Evolutionary conservation across 2,113 vertebrate genomes (phyloP).

Genomic region (Xiphorhynchus elegans): DNA sequence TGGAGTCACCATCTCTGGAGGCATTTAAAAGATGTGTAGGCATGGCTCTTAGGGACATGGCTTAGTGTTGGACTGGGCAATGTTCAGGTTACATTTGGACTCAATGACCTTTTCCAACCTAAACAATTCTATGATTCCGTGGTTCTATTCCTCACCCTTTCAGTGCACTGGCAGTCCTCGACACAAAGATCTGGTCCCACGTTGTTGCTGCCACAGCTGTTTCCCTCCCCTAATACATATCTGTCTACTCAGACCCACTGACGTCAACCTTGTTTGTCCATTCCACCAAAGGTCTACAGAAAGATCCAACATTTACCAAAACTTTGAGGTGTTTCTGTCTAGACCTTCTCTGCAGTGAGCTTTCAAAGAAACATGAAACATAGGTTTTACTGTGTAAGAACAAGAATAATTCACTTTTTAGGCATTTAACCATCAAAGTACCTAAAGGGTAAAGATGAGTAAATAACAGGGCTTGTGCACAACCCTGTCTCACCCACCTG

Average conservation of each 20-base stretch:
- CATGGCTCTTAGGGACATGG: not conserved
- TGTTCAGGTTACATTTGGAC: not conserved
- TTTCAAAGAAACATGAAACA: not conserved
- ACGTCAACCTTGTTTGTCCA: rapidly evolving
- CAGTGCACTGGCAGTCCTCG: rapidly evolving
- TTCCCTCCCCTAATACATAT: not conserved
- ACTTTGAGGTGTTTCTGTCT: not conserved
- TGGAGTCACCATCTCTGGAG: not conserved
- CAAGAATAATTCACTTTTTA: not conserved
- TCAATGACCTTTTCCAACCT: not conserved
- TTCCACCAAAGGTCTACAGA: not conserved
- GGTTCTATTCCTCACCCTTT: not conserved
- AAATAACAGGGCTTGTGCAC: not conserved
- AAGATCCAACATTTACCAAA: not conserved
- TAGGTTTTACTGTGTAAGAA: not conserved
- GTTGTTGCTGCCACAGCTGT: not conserved
- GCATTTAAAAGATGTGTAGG: not conserved
- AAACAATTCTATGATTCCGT: not conserved
- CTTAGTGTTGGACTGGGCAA: not conserved
- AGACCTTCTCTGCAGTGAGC: not conserved
- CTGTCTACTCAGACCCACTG: not conserved
- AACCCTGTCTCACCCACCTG: not conserved
- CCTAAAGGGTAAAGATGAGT: not conserved
- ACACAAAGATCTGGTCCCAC: not conserved
- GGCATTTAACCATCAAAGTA: not conserved